Evolutionary conservation across 1,140 invertebrate genomes (phyloP), one percentile per base, ranked within the genome.

Genomic region (Trichomalopsis sarcophagae): DNA sequence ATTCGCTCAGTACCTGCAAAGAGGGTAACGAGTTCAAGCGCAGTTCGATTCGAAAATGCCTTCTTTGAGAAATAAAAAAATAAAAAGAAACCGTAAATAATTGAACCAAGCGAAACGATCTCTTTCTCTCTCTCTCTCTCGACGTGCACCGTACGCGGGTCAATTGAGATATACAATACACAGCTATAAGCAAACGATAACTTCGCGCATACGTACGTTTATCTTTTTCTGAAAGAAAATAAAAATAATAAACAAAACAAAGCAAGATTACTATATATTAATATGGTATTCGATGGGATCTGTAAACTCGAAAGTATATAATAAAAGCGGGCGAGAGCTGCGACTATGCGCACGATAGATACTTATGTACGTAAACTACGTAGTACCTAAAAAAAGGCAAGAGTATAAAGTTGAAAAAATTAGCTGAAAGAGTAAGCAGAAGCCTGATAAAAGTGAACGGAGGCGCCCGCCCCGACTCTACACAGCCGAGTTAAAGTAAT

Each of bases 401-500:
- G 21, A 80, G 23, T 27, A 9, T 11, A 55, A 55, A 13, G 30
- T 71, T 13, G 62, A 30, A 33, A 83, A n/a, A 83, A 84, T 30
- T 30, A 40, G 30, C 66, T 23, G n/a, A 14, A 76, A 76, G 21
- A 36, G 23, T 9, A n/a, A 76, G 50, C 50, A 55, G 50, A 55
- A 62, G 55, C 55, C 44, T 23, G 47, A n/a, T 40, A 76, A 76
- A n/a, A 62, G 21, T 62, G 55, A 62, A 62, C 17, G 40, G 36
- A 27, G 36, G 7, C n/a, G 44, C 44, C 21, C 87, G 87, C 90
- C 89, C 90, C 89, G 90, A 91, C 90, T 91, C 91, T 90, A 91
- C 88, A 90, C 88, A 86, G 87, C 66, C 79, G 80, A 85, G 80
- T 71, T 90, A 91, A 90, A 91, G 89, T 92, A 92, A 93, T 89